Base-by-base conservation (phyloP, 1,140 invertebrate species). In the Zelostemma sp. region DNA sequence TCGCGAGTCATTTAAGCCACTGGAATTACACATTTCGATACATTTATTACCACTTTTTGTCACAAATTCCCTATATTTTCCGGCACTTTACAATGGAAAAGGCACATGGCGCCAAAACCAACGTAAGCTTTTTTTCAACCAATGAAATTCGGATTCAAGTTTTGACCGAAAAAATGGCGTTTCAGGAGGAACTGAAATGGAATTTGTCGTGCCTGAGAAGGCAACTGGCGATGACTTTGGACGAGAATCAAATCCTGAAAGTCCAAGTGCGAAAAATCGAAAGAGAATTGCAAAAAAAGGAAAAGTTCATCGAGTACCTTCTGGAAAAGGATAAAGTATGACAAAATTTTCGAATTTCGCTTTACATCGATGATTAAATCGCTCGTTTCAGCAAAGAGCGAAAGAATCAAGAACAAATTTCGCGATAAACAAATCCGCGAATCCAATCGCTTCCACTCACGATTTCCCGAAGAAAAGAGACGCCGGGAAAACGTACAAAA, bases 171-270 rank as follows among this genome's bases (percentile, higher is more conserved):
- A 25, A 25, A 25, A 25, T 25, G 8, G 21, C 17, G 51, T 41
- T 48, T 17, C 25, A 74, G 72, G 67, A 74, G 55, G 78, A 78
- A 45, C 67, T 80, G 11, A 59, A 77, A 49, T 68, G 59, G 0
- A 70, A 80, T 49, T 72, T 80, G 47, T 69, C 69, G 46, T 74
- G 72, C 53, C 38, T 80, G 9, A 77, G 71, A 49, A 73, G 68
- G 50, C 69, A 74, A 50, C 51, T 80, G 53, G 46, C 68, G 1
- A 55, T 67, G 21, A 70, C 63, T 43, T 60, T 67, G 17, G 72
- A 69, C 35, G 78, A 80, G 40, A 80, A 78, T 74, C 68, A 74
- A 50, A 62, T 76, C 43, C 48, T 80, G 1, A 80, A 78, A 58
- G 75, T 78, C 41, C 75, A 75, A 66, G 70, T 80, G 50, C 68